phyloP scores from a whole-genome alignment of 1,140 invertebrate species.

The Harlomillsia oculata region DNA sequence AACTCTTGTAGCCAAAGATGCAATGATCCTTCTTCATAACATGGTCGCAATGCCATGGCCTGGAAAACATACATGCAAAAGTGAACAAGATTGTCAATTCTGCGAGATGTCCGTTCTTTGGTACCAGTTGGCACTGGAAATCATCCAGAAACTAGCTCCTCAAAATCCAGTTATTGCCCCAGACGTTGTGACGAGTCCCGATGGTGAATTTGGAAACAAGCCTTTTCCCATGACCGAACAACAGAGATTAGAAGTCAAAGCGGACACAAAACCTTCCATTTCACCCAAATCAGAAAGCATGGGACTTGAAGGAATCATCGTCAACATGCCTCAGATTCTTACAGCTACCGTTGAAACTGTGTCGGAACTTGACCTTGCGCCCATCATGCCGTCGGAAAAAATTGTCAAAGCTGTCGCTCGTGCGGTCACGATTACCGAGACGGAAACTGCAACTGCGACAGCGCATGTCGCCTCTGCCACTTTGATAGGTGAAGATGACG shows the following conservation, averaged over 20 bases:
- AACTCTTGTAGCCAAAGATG: constrained; percentile 61
- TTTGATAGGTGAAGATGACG: constrained; percentile 35
- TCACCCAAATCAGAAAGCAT: constrained; percentile 49
- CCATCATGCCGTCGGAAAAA: constrained; percentile 71
- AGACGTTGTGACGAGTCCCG: constrained; percentile 43
- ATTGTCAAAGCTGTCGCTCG: constrained; percentile 69
- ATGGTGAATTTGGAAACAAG: constrained; percentile 35
- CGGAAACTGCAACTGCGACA: constrained; percentile 52
- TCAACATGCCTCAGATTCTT: constrained; percentile 86
- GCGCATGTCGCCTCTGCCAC: constrained; percentile 36
- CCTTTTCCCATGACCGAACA: constrained; percentile 31
- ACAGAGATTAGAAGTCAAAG: constrained; percentile 22
- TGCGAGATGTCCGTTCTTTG: constrained; percentile 88
- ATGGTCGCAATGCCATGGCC: constrained; percentile 71
- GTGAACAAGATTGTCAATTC: constrained; percentile 64
- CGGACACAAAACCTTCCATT: constrained; percentile 29
- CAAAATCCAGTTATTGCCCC: constrained; percentile 59
- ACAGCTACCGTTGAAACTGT: constrained; percentile 87
- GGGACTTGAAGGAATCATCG: constrained; percentile 69
- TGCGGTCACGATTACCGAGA: constrained; percentile 76
- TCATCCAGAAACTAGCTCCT: constrained; percentile 69
- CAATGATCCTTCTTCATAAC: constrained; percentile 65
- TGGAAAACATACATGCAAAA: constrained; percentile 58
- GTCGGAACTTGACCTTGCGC: constrained; percentile 70
- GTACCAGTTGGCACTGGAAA: constrained; percentile 75